A percentile compares a stretch with the other conserved stretches of the same genome.
phyloP scores from a whole-genome alignment of 2,113 vertebrate genomes.

The Pseudolaguvia tuberculata region DNA sequence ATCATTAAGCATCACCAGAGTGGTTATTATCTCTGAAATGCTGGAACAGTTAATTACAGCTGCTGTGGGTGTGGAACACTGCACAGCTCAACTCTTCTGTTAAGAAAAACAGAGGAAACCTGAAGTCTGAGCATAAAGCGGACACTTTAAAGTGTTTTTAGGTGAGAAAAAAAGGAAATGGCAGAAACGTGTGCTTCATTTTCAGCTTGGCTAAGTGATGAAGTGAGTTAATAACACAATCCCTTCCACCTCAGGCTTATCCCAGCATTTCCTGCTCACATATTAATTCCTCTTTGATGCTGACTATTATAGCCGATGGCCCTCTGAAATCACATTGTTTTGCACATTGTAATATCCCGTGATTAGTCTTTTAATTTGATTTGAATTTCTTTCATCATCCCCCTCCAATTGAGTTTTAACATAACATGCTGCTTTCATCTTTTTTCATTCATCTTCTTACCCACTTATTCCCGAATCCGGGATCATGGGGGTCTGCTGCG shows the following conservation, averaged over 20 bases:
- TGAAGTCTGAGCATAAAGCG: background rate
- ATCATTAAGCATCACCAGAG: slow-evolving; percentile 21
- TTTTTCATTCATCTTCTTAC: no score
- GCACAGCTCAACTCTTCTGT: slow-evolving; percentile 11
- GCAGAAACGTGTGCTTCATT: background rate
- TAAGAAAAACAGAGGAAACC: slow-evolving; percentile 7
- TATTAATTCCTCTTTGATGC: slow-evolving; percentile 43
- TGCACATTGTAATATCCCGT: background rate
- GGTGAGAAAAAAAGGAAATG: background rate
- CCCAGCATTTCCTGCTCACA: slow-evolving; percentile 32
- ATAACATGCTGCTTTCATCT: slow-evolving; percentile 5
- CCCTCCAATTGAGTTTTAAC: background rate
- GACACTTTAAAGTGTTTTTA: background rate
- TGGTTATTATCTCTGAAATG: slow-evolving; percentile 28
- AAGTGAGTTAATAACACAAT: slow-evolving; percentile 20
- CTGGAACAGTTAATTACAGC: slow-evolving; percentile 25
- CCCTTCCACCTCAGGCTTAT: slow-evolving; percentile 38
- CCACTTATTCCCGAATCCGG: no score
- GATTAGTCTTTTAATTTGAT: background rate
- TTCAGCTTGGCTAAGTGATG: background rate
- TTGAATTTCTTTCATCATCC: background rate
- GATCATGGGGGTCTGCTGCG: no score
- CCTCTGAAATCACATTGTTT: slow-evolving; percentile 19
- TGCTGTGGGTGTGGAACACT: slow-evolving; percentile 27
- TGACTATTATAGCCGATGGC: slow-evolving; percentile 37